phyloP scores from a whole-genome alignment of 2,888 invertebrate species.

The Serrognathus titanus region DNA sequence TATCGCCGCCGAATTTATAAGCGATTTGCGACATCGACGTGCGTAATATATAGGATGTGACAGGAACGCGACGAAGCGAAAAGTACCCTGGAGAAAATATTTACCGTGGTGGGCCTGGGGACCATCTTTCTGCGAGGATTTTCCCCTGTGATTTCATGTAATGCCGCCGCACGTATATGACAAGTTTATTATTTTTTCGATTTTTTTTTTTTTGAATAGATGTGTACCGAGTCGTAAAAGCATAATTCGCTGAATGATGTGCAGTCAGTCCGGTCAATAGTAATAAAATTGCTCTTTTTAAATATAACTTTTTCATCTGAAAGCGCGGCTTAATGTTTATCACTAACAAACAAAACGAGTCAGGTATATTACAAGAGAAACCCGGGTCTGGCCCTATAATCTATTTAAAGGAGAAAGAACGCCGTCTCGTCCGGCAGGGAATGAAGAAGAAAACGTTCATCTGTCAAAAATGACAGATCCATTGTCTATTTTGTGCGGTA shows the following conservation, averaged over 20 bases:
- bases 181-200: constrained; percentile 9
- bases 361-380: constrained; percentile 29
- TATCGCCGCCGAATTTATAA: not conserved
- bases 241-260: no score
- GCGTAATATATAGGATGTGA: constrained; percentile 11
- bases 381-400: constrained; percentile 11
- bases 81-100: constrained; percentile 6
- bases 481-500: constrained; percentile 32
- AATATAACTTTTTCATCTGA: no score
- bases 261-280: no score
- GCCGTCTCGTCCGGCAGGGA: constrained; percentile 18
- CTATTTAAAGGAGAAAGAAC: constrained; percentile 20
- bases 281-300: constrained; percentile 3
- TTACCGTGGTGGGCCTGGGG: not conserved
- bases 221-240: no score
- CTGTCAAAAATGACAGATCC: constrained; percentile 35
- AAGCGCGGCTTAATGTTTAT: constrained; percentile 28
- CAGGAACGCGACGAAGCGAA: constrained; percentile 17
- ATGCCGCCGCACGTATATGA: not conserved
- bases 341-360: constrained; percentile 32
- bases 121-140: not conserved
- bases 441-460: constrained; percentile 34
- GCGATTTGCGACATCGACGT: not conserved
- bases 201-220: not conserved
- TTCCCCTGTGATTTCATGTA: not conserved